Base-by-base conservation (phyloP, 2,797 vertebrate species). In the Gymnothorax reevesii region DNA sequence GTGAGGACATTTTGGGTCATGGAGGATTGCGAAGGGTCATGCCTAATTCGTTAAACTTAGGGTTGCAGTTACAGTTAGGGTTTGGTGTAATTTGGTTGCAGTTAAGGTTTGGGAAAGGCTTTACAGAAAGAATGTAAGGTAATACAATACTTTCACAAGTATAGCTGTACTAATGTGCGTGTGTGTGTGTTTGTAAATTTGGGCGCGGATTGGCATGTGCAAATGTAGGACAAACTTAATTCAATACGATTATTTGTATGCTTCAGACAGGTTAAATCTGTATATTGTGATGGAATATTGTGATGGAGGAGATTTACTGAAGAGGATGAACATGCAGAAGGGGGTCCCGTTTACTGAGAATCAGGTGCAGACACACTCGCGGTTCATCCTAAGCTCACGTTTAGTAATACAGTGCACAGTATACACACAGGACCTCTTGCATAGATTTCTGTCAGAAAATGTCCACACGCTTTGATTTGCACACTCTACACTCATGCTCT, bases 251-350 rank as follows among this genome's bases (percentile, higher is more conserved):
- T 71, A 69, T 66, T 57, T 57, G 15, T 86, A 57, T 85, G 27
- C 20, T 95, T 52, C 90, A 99, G 98, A 98, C 90, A 90, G 88
- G 2, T 94, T 92, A 89, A 96, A 91, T 54, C 92, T 99, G 4
- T 97, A 94, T 80, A 99, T 99, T 87, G 94, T 99, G 85, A 99
- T 99, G 98, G 97, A 99, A 90, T 98, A 95, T 86, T 99, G 98
- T 91, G 97, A 98, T 7, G 96, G 97, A 91, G 98, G 98, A 75
- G 98, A 99, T 89, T 95, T 99, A 90, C 96, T 98, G 97, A 96
- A 94, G 92, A 96, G 91, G 90, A 98, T 99, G 92, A 93, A 88
- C 83, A 95, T 90, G 90, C 98, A 99, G 88, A 94, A 88, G 89
- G 98, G 98, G 88, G 90, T 96, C 27, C 91, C 94, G 2, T 97